Conservation (phyloP, 2,113 vertebrate genomes). For the Oophaga pumilio region DNA sequence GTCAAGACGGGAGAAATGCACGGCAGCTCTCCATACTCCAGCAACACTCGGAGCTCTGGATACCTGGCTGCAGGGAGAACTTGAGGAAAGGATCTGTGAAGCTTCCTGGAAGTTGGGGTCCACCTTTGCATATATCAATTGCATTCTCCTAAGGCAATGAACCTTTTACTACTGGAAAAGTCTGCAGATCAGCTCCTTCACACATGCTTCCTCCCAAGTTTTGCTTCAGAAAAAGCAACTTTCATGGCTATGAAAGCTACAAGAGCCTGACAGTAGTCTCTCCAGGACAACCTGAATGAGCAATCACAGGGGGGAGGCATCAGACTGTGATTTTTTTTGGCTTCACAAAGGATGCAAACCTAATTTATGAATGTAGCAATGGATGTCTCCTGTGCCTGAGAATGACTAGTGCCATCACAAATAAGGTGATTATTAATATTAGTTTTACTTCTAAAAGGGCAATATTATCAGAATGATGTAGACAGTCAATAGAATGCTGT, state of each 20-base stretch:
- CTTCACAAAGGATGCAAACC: not conserved
- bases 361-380: constrained; percentile 47
- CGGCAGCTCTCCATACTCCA: constrained; percentile 35
- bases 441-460: constrained; percentile 19
- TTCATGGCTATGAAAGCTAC: not conserved
- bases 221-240: constrained; percentile 43
- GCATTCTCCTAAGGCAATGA: constrained; percentile 16
- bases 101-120: constrained; percentile 37
- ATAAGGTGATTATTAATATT: constrained; percentile 48
- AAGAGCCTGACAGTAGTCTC: constrained; percentile 16
- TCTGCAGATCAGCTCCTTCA: constrained; percentile 7
- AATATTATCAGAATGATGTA: constrained; percentile 1
- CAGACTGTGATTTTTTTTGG: constrained; percentile 39
- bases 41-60: not conserved
- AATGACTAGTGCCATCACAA: constrained; percentile 36
- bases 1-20: constrained; percentile 46
- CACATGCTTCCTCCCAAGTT: constrained; percentile 35
- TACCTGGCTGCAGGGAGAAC: not conserved
- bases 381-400: constrained; percentile 47
- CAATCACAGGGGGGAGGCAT: not conserved
- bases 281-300: constrained; percentile 35
- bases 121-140: not conserved
- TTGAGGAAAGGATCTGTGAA: constrained; percentile 14
- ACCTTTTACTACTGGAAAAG: constrained; percentile 19
- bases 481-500: not conserved